phyloP scores from a whole-genome alignment of 2,888 invertebrate genomes.

The Ophion ventricosus region DNA sequence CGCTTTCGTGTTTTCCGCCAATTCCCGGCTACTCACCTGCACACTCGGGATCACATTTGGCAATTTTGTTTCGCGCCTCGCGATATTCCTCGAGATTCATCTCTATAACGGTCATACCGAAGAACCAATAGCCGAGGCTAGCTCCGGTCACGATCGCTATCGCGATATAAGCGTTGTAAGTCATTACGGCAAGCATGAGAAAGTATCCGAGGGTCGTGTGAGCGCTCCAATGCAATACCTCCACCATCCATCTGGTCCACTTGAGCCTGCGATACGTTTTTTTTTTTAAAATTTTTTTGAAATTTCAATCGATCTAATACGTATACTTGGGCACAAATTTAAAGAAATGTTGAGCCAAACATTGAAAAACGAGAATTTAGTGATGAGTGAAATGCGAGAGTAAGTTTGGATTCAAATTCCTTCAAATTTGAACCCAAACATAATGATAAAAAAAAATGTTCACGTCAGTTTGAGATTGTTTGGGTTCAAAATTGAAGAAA shows the following conservation, averaged over 20 bases:
- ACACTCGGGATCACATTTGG: conserved; percentile 77
- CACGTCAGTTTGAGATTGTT: too few species aligned
- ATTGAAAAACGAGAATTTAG: too few species aligned
- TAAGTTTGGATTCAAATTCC: too few species aligned
- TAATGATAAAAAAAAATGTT: too few species aligned
- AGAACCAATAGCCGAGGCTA: conserved; percentile 85
- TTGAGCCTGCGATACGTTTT: conserved; percentile 64
- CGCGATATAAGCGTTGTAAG: conserved; percentile 88
- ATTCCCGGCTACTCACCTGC: conserved; percentile 71
- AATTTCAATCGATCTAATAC: conserved; percentile 8
- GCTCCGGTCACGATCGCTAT: conserved; percentile 88
- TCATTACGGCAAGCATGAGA: conserved; percentile 90
- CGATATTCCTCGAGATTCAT: conserved; percentile 84
- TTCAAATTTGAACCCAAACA: too few species aligned
- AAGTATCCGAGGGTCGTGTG: conserved; percentile 88
- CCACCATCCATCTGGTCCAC: conserved; percentile 82
- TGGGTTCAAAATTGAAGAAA: too few species aligned
- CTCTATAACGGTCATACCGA: conserved; percentile 84
- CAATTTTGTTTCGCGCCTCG: conserved; percentile 65
- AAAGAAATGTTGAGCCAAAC: too few species aligned
- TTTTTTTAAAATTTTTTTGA: too few species aligned
- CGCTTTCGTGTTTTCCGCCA: neutral
- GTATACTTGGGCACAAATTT: too few species aligned
- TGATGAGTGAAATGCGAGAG: too few species aligned
- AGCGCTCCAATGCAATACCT: conserved; percentile 84